Percentiles rank a stretch among this genome's conserved stretches.
Evolutionary conservation across 1,140 invertebrate genomes (phyloP).

Genomic region (Phocides pigmalion): DNA sequence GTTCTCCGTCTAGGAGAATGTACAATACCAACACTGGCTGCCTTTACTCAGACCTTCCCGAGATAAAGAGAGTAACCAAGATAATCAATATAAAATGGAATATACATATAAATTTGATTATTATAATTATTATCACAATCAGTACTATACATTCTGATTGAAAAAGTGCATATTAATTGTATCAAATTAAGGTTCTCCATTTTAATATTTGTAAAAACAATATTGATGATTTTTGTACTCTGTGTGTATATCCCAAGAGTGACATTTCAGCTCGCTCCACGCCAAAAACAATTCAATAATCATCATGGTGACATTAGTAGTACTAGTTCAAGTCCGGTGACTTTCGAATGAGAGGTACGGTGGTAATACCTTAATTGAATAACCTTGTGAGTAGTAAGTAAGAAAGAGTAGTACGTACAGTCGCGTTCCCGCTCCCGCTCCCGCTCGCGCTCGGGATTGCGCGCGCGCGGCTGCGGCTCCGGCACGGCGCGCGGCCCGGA

Average conservation of each 20-base stretch:
- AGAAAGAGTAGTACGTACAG: conserved; percentile 49
- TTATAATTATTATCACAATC: too few relatives aligned
- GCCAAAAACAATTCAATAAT: conserved; percentile 37
- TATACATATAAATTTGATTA: background rate
- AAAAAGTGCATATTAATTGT: too few relatives aligned
- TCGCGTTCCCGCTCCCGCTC: conserved; percentile 54
- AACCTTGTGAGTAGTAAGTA: background rate
- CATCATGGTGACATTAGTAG: conserved; percentile 63
- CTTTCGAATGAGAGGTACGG: too few relatives aligned
- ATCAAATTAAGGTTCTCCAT: background rate
- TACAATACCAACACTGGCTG: conserved; percentile 45
- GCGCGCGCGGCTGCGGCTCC: conserved; percentile 59
- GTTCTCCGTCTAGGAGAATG: conserved; percentile 68
- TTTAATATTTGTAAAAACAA: background rate
- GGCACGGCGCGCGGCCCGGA: conserved; percentile 85
- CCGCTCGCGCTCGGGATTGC: conserved; percentile 53
- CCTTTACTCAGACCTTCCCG: conserved; percentile 84
- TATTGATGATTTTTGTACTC: conserved; percentile 50
- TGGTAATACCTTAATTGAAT: too few relatives aligned
- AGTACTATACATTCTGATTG: too few relatives aligned
- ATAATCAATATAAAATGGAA: conserved; percentile 37
- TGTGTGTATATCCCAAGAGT: conserved; percentile 78
- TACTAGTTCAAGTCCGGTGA: too few relatives aligned
- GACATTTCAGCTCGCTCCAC: conserved; percentile 76
- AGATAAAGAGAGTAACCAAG: conserved; percentile 63